Percentiles rank a stretch among this genome's conserved stretches.
These are phyloP conservation scores for Ptychochromis oligacanthus DNA, from an alignment of 2,113 vertebrate genomes.

Conservation along the genomic window DNA sequence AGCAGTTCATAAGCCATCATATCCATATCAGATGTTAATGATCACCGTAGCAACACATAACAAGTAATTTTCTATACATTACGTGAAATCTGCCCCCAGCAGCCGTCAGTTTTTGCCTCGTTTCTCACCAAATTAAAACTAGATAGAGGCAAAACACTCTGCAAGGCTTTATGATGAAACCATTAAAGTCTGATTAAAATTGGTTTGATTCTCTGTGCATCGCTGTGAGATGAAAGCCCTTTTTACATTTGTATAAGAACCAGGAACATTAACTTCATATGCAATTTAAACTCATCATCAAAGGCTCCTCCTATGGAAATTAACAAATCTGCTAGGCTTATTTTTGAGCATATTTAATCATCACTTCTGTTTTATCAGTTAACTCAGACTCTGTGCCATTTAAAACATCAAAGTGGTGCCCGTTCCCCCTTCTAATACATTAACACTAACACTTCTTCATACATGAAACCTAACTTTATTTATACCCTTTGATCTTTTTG, in stretches of 20 bases:
- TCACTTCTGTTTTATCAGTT: constrained; percentile 8
- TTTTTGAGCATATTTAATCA: constrained; percentile 11
- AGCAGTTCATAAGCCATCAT: not conserved
- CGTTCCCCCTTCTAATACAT: not conserved
- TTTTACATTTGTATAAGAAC: not conserved
- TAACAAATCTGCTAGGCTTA: not conserved
- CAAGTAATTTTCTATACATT: constrained; percentile 10
- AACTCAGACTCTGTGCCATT: not conserved
- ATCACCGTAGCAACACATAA: not conserved
- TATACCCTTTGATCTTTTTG: not conserved
- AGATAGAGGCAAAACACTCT: not conserved
- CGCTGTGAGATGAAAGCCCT: not conserved
- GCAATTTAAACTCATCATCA: constrained; percentile 3
- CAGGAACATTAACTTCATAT: not conserved
- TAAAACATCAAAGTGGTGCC: constrained; percentile 26
- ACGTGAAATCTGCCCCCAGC: not conserved
- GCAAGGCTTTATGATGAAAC: not conserved
- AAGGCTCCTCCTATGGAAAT: constrained; percentile 18
- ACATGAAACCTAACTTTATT: not conserved
- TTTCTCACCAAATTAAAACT: not conserved
- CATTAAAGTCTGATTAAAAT: constrained; percentile 4
- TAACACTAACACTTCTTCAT: not conserved
- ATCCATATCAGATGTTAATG: not conserved
- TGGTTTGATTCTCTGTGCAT: not conserved
- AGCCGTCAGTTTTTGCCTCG: not conserved